Evolutionary conservation across 2,797 vertebrate species (phyloP), one percentile per base, ranked within the genome.

Genomic region (Gila robusta): DNA sequence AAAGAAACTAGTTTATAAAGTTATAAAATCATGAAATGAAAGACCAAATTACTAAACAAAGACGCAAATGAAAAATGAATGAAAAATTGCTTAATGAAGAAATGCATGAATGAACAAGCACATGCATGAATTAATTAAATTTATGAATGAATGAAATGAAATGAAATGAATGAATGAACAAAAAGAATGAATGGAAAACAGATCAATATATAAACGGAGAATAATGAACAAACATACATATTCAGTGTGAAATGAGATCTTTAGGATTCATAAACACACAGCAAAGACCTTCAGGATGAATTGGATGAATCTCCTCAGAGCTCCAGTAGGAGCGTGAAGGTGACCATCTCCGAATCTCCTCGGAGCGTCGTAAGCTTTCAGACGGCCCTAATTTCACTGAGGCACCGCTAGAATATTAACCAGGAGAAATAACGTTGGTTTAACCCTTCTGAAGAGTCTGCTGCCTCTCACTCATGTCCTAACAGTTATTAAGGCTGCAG

Each of bases 271-370:
- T 79, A 28, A 79, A 79, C 56, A 19, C 14, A 79, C 7, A n/a
- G 17, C n/a, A 28, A n/a, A 66, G 67, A 56, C 23, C 67, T 81
- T 72, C 6, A 8, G 23, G 17, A 56, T 47, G 37, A 72, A 73
- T 23, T 14, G 28, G 19, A 83, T 83, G 70, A 83, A 47, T 35
- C 49, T 69, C 21, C 21, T 49, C 47, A 62, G 17, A 39, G 26
- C 69, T 82, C 81, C 69, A 72, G 81, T 17, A 5, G 67, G 35
- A 39, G 66, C 35, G 11, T 66, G 82, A 83, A 74, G 81, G 56
- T 74, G 70, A 74, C 69, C 49, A 70, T 26, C 28, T 26, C 52
- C 44, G 39, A 83, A 47, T 44, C 39, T 23, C 26, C 54, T 64
- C 70, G 6, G 54, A 41, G 23, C 28, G n/a, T 41, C 52, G 9